Base-by-base conservation (phyloP, 2,888 invertebrate species). In the Portevinia maculata region DNA sequence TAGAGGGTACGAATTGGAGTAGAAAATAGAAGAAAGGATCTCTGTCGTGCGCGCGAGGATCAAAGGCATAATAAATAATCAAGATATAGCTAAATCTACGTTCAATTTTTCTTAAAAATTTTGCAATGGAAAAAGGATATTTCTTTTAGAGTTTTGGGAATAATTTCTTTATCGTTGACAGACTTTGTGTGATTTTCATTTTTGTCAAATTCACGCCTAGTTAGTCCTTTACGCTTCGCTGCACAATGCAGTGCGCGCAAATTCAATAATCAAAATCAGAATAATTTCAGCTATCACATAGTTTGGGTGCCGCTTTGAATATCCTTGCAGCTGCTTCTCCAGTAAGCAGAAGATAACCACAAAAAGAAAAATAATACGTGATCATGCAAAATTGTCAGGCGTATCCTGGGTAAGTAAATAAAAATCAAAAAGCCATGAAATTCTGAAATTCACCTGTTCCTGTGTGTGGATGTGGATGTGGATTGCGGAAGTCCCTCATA, bases 361-460 rank as follows among this genome's bases (percentile, higher is more conserved):
- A 13, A n/a, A 30, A 28, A 41, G 24, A n/a, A 19, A 34, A 46
- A 8, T 21, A 41, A 50, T 46, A n/a, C 69, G 28, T 78, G 69
- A 76, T 73, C 76, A 52, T 46, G 67, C 62, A 15, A 57, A 67
- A 76, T 67, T 50, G 48, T 17, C 71, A 71, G 71, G 60, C 81
- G 67, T 76, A 78, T 83, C 76, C 76, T 71, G 19, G 37, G 48
- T 62, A 57, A 62, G 57, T 57, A 78, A 83, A 83, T 73, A 83
- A 67, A 83, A 83, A 76, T 78, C 83, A 73, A 67, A 62, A 83
- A 73, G 57, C 83, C 83, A 78, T 83, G 71, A 83, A 83, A 76
- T 65, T 60, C 55, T n/a, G 19, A 46, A 78, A 55, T 37, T 83
- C 83, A 83, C 83, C 83, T 83, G 83, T 78, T 71, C 62, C 15